A percentile compares a stretch with the other conserved stretches of the same genome.
Evolutionary conservation across 2,797 vertebrate species (phyloP).

Genomic region (Labroides dimidiatus): DNA sequence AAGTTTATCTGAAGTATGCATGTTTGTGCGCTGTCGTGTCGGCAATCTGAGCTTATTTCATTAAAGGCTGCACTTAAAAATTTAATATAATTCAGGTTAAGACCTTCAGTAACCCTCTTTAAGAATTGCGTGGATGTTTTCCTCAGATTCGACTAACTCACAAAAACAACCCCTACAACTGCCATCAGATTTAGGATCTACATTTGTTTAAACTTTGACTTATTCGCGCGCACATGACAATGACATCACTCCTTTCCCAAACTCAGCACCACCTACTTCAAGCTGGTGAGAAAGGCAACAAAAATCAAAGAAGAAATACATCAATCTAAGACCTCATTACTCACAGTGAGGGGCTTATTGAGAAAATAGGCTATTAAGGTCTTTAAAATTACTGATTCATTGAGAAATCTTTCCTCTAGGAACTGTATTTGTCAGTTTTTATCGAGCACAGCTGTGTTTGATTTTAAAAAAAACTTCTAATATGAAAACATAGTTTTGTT

Average conservation of each 20-base stretch:
- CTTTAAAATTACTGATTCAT: too few relatives aligned
- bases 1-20: too few relatives aligned
- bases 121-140: background rate
- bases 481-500: background rate
- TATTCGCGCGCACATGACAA: background rate
- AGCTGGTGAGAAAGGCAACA: constrained; percentile 2
- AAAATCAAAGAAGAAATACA: background rate
- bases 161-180: background rate
- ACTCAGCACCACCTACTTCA: background rate
- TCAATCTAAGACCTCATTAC: too few relatives aligned
- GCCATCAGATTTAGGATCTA: background rate
- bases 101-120: background rate
- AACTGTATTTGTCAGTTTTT: background rate
- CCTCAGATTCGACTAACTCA: background rate
- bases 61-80: constrained; percentile 2
- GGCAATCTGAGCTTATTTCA: background rate
- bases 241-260: background rate
- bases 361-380: too few relatives aligned
- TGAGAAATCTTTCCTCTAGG: too few relatives aligned
- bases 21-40: background rate
- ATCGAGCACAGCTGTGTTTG: constrained; percentile 8
- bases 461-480: too few relatives aligned
- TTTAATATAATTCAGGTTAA: background rate
- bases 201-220: constrained; percentile 10
- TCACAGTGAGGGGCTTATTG: too few relatives aligned